Percentiles rank a stretch among this genome's conserved stretches.
phyloP scores from a whole-genome alignment of 30 jellyfish, hydroid and myxozoan genomes.

The Pelagia noctiluca region DNA sequence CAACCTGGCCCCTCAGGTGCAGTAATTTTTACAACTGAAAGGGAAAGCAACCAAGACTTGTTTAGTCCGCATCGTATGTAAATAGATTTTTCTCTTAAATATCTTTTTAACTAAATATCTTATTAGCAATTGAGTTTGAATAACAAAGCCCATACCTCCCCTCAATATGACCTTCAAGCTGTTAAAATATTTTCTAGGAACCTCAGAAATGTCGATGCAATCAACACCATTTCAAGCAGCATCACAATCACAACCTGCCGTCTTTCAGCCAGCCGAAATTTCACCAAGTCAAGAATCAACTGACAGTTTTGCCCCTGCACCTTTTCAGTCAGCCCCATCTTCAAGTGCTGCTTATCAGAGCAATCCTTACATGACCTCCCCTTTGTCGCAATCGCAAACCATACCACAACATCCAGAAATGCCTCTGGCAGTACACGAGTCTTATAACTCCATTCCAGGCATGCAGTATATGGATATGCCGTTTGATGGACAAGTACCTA shows the following conservation, averaged over 20 bases:
- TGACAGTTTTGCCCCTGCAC: slow-evolving; percentile 32
- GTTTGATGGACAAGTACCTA: slow-evolving; percentile 19
- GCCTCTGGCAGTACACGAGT: neutral
- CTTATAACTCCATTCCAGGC: slow-evolving; percentile 60
- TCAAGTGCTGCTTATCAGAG: slow-evolving; percentile 6
- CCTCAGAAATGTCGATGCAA: neutral
- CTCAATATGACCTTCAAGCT: no score
- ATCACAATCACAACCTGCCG: slow-evolving; percentile 34
- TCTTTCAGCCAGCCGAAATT: slow-evolving; percentile 28
- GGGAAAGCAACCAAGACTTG: no score
- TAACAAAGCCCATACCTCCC: slow-evolving; percentile 13
- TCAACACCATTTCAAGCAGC: slow-evolving; percentile 21
- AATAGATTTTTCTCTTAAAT: no score
- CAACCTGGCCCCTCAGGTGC: no score
- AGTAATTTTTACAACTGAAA: no score
- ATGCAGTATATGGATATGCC: slow-evolving; percentile 79
- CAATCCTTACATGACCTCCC: slow-evolving; percentile 24
- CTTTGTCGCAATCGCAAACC: slow-evolving; percentile 1
- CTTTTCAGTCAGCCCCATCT: slow-evolving; percentile 16
- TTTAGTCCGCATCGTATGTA: no score
- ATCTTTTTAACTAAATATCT: no score
- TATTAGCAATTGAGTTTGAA: no score
- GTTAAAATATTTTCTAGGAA: no score
- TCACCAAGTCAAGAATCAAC: neutral
- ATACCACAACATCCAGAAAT: slow-evolving; percentile 2